Evolutionary conservation across 2,113 vertebrate genomes (phyloP), one percentile per base, ranked within the genome.

Genomic region (Nothobranchius kuhntae): DNA sequence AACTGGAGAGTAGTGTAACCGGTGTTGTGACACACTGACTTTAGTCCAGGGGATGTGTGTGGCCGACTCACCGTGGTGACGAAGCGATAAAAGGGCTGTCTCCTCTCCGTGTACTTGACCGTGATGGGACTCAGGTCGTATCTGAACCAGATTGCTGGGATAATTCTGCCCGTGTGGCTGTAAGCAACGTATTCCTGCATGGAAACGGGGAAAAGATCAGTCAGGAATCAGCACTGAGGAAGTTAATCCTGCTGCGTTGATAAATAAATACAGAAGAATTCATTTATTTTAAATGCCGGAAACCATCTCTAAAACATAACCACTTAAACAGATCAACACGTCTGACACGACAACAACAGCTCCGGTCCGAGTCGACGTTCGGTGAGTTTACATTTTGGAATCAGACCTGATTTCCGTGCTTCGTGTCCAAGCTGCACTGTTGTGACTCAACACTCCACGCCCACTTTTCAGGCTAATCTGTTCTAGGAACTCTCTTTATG

Each of bases 91-190:
- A 99, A 70, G 0, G 97, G 98, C 82, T 98, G 97, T 26, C 96
- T 92, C 80, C 95, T 93, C 93, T 99, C 97, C 12, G 96, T 98
- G 89, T 99, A 98, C 82, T 99, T 99, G 77, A 99, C 97, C 35
- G 98, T 99, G 93, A 99, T 99, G 65, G 98, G 98, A 88, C 97
- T 99, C 81, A 99, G 91, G 90, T 99, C 98, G 0, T 99, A 99
- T 4, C 98, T 94, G 89, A 98, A 99, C 98, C 98, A 99, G 92
- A 99, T 99, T 10, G 96, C 97, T 0, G 98, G 97, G 85, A 99
- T 97, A 86, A 99, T 99, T 72, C 98, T 93, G 17, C 98, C 98
- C 0, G 98, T 99, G 93, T 99, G 98, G 86, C 98, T 99, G 85
- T 99, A 99, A 36, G 97, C 96, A 0, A 99, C 95, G 0, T 99